These are phyloP conservation scores for Chlamydotis undulata DNA, from an alignment of 2,113 vertebrate genomes.

Conservation along the genomic window DNA sequence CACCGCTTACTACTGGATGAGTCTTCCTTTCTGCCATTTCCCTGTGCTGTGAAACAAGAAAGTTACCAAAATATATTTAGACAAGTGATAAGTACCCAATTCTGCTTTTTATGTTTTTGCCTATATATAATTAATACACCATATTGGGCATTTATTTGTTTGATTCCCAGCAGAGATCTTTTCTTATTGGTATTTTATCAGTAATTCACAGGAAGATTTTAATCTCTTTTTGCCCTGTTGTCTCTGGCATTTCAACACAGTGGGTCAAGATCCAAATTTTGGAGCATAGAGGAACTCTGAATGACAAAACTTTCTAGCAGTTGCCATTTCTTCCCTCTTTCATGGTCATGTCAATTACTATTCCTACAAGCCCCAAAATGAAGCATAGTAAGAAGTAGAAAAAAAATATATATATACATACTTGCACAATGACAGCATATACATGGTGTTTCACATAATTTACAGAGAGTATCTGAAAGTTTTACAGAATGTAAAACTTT, in stretches of 20 bases:
- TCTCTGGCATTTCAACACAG: background rate
- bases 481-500: background rate
- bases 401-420: background rate
- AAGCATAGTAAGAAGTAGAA: background rate
- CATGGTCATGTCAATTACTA: background rate
- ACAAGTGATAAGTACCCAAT: background rate
- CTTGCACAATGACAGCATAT: fast-evolving
- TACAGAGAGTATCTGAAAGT: background rate
- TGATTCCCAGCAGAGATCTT: background rate
- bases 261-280: background rate
- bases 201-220: background rate
- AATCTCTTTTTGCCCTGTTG: background rate
- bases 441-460: background rate
- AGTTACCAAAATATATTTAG: background rate
- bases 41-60: background rate
- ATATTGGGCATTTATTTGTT: background rate
- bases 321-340: background rate
- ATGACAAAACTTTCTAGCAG: background rate
- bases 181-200: background rate
- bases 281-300: background rate
- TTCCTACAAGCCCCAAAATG: background rate
- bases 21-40: background rate
- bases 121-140: background rate
- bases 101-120: background rate
- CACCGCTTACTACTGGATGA: background rate